phyloP scores from a whole-genome alignment of 1,140 invertebrate genomes.

The Diabrotica virgifera region DNA sequence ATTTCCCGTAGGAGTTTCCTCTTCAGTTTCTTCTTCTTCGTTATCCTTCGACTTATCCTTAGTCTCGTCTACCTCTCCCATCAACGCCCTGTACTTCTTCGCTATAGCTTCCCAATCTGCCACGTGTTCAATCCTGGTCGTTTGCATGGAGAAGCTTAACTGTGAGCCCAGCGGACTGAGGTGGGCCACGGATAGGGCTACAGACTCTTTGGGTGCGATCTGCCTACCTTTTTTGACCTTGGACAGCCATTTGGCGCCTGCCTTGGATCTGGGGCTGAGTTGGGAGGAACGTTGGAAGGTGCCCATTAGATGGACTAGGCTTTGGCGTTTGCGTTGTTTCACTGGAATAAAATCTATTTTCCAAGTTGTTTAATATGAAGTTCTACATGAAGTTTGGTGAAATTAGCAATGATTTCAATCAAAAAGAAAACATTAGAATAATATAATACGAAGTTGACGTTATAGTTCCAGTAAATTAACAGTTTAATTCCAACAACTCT shows the following conservation, averaged over 20 bases:
- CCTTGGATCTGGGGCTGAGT: constrained; percentile 75
- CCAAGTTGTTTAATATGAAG: constrained; percentile 9
- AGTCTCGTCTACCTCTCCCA: constrained; percentile 64
- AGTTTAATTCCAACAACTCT: too few relatives aligned
- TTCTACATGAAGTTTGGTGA: background rate
- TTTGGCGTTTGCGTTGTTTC: constrained; percentile 67
- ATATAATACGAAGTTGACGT: too few relatives aligned
- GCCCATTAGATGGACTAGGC: constrained; percentile 78
- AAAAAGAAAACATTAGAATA: too few relatives aligned
- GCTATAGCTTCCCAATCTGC: constrained; percentile 88
- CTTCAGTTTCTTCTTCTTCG: constrained; percentile 52
- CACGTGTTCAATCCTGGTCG: constrained; percentile 80
- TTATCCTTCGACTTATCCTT: constrained; percentile 53
- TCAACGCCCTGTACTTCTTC: constrained; percentile 81
- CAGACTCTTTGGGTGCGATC: constrained; percentile 76
- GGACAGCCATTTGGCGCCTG: constrained; percentile 79
- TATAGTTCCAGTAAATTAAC: too few relatives aligned
- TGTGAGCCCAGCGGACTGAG: constrained; percentile 79
- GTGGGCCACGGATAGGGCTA: constrained; percentile 71
- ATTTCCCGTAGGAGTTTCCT: constrained; percentile 39
- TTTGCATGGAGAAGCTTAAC: constrained; percentile 66
- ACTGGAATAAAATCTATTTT: constrained; percentile 38
- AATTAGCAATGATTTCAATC: background rate
- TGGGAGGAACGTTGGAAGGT: constrained; percentile 62
- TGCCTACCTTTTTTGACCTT: constrained; percentile 76